Percentiles rank a stretch among this genome's conserved stretches.
Evolutionary conservation across 2,797 vertebrate genomes (phyloP).

Genomic region (Acrossocheilus fasciatus): DNA sequence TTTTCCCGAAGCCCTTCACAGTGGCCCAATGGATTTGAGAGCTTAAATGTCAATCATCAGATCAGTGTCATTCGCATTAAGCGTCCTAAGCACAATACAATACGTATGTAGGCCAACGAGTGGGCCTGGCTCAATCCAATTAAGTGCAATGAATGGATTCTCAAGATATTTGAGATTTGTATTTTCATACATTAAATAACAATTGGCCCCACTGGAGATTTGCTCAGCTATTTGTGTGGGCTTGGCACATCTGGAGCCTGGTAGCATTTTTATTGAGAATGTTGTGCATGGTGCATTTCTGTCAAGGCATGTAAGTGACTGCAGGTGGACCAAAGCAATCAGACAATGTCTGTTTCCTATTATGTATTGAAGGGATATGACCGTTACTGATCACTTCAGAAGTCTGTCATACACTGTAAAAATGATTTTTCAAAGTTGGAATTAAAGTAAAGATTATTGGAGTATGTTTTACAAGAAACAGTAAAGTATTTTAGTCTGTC

Average conservation of each 20-base stretch:
- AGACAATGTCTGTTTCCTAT: conserved; percentile 29
- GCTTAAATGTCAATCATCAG: conserved; percentile 82
- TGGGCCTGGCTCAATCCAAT: conserved; percentile 80
- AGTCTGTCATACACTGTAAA: neutral
- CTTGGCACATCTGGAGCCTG: conserved; percentile 45
- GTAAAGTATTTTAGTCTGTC: neutral
- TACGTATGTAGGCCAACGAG: conserved; percentile 78
- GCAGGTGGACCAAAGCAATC: conserved; percentile 49
- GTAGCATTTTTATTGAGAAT: conserved; percentile 39
- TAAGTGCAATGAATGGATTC: conserved; percentile 74
- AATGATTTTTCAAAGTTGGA: neutral
- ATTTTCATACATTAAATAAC: conserved; percentile 63
- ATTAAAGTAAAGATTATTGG: neutral
- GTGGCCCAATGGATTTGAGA: conserved; percentile 74
- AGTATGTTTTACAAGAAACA: neutral
- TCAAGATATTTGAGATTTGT: conserved; percentile 71
- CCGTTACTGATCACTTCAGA: neutral
- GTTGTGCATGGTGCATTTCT: conserved; percentile 29
- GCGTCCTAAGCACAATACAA: conserved; percentile 77
- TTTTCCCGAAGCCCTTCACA: conserved; percentile 54
- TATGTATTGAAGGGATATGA: neutral
- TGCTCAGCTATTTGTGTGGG: conserved; percentile 52
- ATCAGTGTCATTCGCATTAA: conserved; percentile 80
- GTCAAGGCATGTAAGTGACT: conserved; percentile 51
- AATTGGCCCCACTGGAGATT: conserved; percentile 41